These are phyloP conservation scores for Andrena marginata DNA, from an alignment of 2,888 invertebrate genomes.

Conservation along the genomic window DNA sequence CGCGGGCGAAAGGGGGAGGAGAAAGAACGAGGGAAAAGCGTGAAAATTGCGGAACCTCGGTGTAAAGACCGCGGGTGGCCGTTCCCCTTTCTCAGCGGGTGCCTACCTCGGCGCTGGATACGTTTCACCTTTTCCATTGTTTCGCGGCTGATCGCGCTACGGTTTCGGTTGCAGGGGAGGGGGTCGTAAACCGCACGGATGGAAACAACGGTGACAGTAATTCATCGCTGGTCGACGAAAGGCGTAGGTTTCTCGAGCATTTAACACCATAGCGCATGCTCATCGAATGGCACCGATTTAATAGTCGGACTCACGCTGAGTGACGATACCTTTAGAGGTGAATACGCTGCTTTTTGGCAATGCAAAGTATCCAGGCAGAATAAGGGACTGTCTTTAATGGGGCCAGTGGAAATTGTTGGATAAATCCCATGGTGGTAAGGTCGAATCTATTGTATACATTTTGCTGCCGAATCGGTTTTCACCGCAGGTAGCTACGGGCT, in stretches of 20 bases:
- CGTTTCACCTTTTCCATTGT: conserved; percentile 63
- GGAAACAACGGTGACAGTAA: conserved; percentile 43
- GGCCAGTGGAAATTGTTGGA: background rate
- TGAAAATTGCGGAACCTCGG: conserved; percentile 73
- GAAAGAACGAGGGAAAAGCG: conserved; percentile 64
- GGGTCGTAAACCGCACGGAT: conserved; percentile 50
- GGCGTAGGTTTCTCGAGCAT: background rate
- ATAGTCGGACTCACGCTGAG: too few relatives aligned
- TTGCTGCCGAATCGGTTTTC: conserved; percentile 14
- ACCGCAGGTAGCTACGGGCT: conserved; percentile 43
- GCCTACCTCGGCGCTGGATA: conserved; percentile 25
- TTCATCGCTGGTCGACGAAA: conserved; percentile 43
- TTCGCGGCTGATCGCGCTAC: conserved; percentile 55
- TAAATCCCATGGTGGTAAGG: background rate
- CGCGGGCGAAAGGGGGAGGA: conserved; percentile 32
- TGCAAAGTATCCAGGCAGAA: background rate
- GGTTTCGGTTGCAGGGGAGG: conserved; percentile 26
- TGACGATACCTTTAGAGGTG: too few relatives aligned
- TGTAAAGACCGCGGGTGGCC: conserved; percentile 65
- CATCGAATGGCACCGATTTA: background rate
- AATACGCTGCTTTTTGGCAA: too few relatives aligned
- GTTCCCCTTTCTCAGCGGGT: conserved; percentile 51
- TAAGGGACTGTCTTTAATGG: background rate
- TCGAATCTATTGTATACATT: conserved; percentile 21
- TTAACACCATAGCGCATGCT: background rate